Conservation (phyloP, 2,888 invertebrate genomes). For the Meteorus cinctellus region DNA sequence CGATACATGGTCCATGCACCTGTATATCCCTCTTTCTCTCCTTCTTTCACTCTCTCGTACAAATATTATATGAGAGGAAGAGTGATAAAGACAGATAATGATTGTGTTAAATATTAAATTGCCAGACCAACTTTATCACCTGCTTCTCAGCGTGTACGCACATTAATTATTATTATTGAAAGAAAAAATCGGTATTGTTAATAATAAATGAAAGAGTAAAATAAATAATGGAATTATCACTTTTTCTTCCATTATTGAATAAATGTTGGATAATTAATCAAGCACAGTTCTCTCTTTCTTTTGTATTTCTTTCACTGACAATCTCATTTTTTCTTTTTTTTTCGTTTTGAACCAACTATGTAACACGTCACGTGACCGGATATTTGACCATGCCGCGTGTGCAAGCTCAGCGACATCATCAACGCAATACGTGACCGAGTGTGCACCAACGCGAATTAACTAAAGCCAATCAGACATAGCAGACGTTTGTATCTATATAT, state of each 20-base stretch:
- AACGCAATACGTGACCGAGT: constrained; percentile 59
- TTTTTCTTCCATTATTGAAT: too few species aligned
- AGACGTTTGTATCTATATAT: constrained; percentile 10
- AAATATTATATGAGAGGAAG: constrained; percentile 34
- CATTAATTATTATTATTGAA: constrained; percentile 34
- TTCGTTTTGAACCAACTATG: background rate
- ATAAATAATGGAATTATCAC: too few species aligned
- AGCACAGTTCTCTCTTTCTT: too few species aligned
- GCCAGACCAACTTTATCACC: constrained; percentile 44
- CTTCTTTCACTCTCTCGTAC: constrained; percentile 45
- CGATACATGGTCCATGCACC: constrained; percentile 51
- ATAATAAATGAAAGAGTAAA: background rate
- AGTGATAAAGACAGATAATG: constrained; percentile 29
- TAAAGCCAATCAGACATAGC: constrained; percentile 66
- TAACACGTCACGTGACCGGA: constrained; percentile 34
- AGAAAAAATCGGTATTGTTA: background rate
- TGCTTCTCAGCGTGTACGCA: constrained; percentile 48
- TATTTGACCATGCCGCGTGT: constrained; percentile 54
- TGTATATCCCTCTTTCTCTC: constrained; percentile 49
- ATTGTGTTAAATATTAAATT: constrained; percentile 47
- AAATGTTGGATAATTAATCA: too few species aligned
- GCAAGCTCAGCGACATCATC: constrained; percentile 53
- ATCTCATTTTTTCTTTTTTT: constrained; percentile 43
- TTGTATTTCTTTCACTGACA: too few species aligned
- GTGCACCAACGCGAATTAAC: constrained; percentile 67